phyloP scores from a whole-genome alignment of 2,888 invertebrate species.

The Marasmarcha lunaedactyla region DNA sequence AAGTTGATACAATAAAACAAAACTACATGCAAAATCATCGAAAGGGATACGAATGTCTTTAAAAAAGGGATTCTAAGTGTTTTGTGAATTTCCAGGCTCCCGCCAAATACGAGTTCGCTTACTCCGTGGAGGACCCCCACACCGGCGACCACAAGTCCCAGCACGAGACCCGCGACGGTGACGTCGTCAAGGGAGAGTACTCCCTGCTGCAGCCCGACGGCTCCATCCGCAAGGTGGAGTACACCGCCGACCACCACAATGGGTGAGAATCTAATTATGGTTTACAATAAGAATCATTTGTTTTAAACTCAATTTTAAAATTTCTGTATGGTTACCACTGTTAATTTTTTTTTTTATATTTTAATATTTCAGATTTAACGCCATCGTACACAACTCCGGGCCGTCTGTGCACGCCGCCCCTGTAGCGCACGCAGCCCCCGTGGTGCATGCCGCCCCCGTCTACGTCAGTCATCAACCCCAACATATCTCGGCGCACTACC shows the following conservation, averaged over 20 bases:
- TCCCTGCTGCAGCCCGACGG: slow-evolving; percentile 61
- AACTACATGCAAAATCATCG: background rate
- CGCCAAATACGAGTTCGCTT: slow-evolving; percentile 63
- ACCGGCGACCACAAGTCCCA: slow-evolving; percentile 65
- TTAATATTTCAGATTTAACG: slow-evolving; percentile 44
- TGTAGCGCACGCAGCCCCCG: slow-evolving; percentile 22
- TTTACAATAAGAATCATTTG: no score
- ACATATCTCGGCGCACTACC: background rate
- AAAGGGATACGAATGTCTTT: background rate
- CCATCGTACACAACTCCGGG: slow-evolving; percentile 52
- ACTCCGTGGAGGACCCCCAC: slow-evolving; percentile 63
- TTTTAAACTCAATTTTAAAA: no score
- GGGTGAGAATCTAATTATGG: slow-evolving; percentile 31
- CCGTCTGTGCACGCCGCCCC: slow-evolving; percentile 37
- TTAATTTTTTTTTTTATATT: no score
- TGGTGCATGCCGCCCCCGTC: slow-evolving; percentile 23
- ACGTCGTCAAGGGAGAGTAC: slow-evolving; percentile 61
- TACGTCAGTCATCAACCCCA: slow-evolving; percentile 6
- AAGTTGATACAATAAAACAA: slow-evolving; percentile 18
- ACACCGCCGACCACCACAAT: slow-evolving; percentile 63
- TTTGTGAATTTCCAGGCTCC: slow-evolving; percentile 36
- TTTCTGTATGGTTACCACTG: no score
- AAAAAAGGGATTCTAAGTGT: background rate
- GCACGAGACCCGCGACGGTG: slow-evolving; percentile 57
- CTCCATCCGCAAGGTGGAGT: slow-evolving; percentile 64